Conservation (phyloP, 1,140 invertebrate genomes). For the Temnothorax nylanderi region DNA sequence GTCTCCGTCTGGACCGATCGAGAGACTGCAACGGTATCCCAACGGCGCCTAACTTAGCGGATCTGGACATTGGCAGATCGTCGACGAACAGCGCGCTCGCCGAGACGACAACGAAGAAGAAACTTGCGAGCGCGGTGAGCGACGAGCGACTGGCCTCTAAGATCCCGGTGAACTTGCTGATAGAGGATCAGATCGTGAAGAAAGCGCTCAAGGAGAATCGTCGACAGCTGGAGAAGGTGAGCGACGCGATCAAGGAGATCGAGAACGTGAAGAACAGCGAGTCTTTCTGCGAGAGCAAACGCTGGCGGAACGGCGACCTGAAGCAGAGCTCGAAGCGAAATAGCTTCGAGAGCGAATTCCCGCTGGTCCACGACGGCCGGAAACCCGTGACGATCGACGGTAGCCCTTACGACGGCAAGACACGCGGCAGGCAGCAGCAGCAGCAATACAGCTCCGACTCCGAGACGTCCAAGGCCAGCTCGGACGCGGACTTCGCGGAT, state of each 20-base stretch:
- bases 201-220: slow-evolving; percentile 84
- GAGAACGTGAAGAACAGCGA: slow-evolving; percentile 82
- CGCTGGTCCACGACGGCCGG: slow-evolving; percentile 57
- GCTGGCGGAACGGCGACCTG: slow-evolving; percentile 77
- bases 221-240: slow-evolving; percentile 83
- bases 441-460: slow-evolving; percentile 79
- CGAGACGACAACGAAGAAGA: slow-evolving; percentile 59
- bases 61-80: slow-evolving; percentile 36
- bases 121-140: background rate
- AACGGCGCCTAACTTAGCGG: background rate
- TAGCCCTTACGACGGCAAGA: slow-evolving; percentile 57
- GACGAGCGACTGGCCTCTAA: slow-evolving; percentile 76
- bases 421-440: slow-evolving; percentile 69
- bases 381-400: slow-evolving; percentile 23
- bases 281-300: slow-evolving; percentile 72
- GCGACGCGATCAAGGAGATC: slow-evolving; percentile 84
- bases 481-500: slow-evolving; percentile 75
- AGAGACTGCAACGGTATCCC: slow-evolving; percentile 77
- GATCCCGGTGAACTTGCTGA: slow-evolving; percentile 82
- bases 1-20: background rate
- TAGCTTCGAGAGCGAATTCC: slow-evolving; percentile 78
- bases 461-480: slow-evolving; percentile 78
- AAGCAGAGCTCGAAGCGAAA: slow-evolving; percentile 75
- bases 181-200: slow-evolving; percentile 84
- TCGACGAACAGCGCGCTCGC: slow-evolving; percentile 55